Percentiles rank a stretch among this genome's conserved stretches.
Evolutionary conservation across 2,888 invertebrate genomes (phyloP).

Genomic region (Protonemura montana): DNA sequence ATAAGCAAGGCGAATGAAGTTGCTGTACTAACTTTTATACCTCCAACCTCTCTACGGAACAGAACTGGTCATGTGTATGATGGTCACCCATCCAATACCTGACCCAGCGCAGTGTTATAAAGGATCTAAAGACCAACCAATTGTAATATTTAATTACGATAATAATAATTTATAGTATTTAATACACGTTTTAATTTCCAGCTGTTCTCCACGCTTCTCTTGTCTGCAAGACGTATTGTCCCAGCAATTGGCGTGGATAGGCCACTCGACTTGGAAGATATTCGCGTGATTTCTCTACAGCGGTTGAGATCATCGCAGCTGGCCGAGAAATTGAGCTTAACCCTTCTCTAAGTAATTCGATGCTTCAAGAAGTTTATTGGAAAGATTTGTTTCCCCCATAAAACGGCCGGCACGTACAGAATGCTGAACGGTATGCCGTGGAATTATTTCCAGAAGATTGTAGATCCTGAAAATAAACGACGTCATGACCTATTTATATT

Average conservation of each 20-base stretch:
- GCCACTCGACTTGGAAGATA: not conserved
- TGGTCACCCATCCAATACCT: too few species aligned
- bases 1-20: too few species aligned
- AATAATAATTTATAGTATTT: too few species aligned
- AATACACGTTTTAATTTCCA: too few species aligned
- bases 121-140: too few species aligned
- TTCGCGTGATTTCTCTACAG: not conserved
- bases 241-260: not conserved
- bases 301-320: not conserved
- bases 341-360: not conserved
- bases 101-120: too few species aligned
- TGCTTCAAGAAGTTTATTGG: not conserved
- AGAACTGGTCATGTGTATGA: too few species aligned
- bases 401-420: not conserved
- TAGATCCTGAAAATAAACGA: not conserved
- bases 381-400: not conserved
- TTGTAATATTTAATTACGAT: too few species aligned
- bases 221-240: not conserved
- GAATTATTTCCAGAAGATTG: not conserved
- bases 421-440: not conserved
- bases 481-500: not conserved
- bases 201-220: too few species aligned
- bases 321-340: not conserved
- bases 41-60: too few species aligned
- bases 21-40: too few species aligned